phyloP scores from a whole-genome alignment of 2,888 invertebrate genomes.

The Parnassius smintheus region DNA sequence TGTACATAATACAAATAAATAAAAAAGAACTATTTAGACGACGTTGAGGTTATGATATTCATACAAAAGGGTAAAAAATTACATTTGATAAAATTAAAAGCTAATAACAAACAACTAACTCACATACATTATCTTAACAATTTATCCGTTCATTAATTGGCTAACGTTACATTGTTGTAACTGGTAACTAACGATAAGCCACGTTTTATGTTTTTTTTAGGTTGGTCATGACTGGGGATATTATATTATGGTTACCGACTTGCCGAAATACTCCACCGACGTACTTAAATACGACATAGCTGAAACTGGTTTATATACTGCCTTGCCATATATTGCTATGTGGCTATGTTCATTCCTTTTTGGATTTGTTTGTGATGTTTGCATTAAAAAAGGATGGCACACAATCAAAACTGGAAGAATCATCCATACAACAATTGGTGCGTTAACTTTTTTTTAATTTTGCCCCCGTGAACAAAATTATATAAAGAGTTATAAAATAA shows the following conservation, averaged over 20 bases:
- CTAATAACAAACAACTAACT: too few species aligned
- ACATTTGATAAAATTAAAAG: too few species aligned
- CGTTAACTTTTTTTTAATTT: background rate
- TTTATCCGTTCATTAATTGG: too few species aligned
- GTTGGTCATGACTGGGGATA: slow-evolving; percentile 84
- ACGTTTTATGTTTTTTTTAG: slow-evolving; percentile 40
- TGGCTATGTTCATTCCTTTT: slow-evolving; percentile 84
- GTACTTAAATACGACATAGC: slow-evolving; percentile 84
- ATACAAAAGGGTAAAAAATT: too few species aligned
- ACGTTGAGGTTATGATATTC: too few species aligned
- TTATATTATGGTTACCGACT: slow-evolving; percentile 87
- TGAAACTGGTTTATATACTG: slow-evolving; percentile 83
- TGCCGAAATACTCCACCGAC: slow-evolving; percentile 86
- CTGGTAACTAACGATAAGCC: too few species aligned
- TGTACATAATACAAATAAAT: too few species aligned
- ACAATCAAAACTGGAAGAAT: slow-evolving; percentile 82
- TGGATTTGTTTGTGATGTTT: slow-evolving; percentile 86
- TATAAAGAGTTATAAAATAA: too few species aligned
- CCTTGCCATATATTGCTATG: slow-evolving; percentile 85
- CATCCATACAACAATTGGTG: slow-evolving; percentile 85
- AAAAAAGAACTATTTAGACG: too few species aligned
- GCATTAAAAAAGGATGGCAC: slow-evolving; percentile 82
- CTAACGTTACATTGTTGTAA: too few species aligned
- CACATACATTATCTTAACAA: too few species aligned
- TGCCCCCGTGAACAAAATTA: too few species aligned